These are phyloP conservation scores for Eupeodes luniger DNA, from an alignment of 2,888 invertebrate species.

Conservation along the genomic window DNA sequence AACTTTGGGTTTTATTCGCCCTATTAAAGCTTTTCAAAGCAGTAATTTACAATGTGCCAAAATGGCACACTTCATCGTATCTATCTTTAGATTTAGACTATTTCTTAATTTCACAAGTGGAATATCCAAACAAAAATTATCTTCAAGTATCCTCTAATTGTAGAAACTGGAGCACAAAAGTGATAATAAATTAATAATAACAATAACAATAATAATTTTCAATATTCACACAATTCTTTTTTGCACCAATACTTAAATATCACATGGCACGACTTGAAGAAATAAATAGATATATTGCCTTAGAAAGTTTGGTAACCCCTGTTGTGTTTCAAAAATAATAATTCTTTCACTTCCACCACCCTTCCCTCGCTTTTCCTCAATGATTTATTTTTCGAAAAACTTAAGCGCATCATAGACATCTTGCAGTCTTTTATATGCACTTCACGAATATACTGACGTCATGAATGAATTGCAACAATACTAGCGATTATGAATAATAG, in stretches of 20 bases:
- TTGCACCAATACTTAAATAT: background rate
- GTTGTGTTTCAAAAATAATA: background rate
- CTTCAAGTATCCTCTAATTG: slow-evolving; percentile 34
- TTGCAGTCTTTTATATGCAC: background rate
- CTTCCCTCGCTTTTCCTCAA: background rate
- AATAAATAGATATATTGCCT: background rate
- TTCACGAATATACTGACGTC: slow-evolving; percentile 51
- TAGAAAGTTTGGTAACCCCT: slow-evolving; percentile 38
- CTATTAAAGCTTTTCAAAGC: background rate
- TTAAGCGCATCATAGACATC: slow-evolving; percentile 4
- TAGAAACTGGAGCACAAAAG: slow-evolving; percentile 16
- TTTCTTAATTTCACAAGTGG: background rate
- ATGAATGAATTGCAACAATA: slow-evolving; percentile 43
- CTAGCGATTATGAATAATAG: slow-evolving; percentile 42
- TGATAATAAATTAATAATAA: slow-evolving; percentile 16
- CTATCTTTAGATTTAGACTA: background rate
- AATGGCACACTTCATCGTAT: slow-evolving; percentile 18
- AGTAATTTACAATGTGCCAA: background rate
- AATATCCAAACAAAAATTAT: background rate
- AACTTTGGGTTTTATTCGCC: background rate
- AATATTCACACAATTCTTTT: slow-evolving; percentile 12
- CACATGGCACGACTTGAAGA: background rate
- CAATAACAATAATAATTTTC: slow-evolving; percentile 11
- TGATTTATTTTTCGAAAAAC: background rate
- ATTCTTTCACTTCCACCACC: background rate